A percentile compares a stretch with the other conserved stretches of the same genome.
Conservation (phyloP, 2,888 invertebrate genomes). For the Pristionchus mayeri region DNA sequence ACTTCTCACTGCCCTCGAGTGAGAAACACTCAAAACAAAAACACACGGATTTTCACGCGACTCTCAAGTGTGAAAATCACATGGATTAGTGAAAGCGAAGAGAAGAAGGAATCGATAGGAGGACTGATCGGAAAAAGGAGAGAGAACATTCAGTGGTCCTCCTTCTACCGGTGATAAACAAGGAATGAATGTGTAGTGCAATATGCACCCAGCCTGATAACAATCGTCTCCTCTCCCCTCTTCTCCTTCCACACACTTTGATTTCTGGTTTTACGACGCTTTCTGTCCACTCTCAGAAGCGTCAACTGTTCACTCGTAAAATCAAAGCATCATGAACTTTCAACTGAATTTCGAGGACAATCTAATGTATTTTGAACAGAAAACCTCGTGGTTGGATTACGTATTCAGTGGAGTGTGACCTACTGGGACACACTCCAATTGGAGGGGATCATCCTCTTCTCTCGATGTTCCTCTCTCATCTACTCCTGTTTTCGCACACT, state of each 20-base stretch:
- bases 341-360: too few relatives aligned
- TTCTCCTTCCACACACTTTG: neutral
- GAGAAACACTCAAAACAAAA: neutral
- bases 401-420: neutral
- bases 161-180: neutral
- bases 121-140: neutral
- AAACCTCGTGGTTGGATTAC: too few relatives aligned
- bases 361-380: too few relatives aligned
- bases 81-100: neutral
- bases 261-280: neutral
- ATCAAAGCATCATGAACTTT: too few relatives aligned
- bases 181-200: neutral
- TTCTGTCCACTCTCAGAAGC: neutral
- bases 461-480: neutral
- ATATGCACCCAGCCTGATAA: slow-evolving; percentile 8
- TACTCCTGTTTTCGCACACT: neutral
- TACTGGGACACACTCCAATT: slow-evolving; percentile 1
- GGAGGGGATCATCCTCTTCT: neutral
- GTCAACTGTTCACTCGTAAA: too few relatives aligned
- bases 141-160: neutral
- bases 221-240: neutral
- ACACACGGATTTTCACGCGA: neutral
- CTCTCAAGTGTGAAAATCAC: neutral
- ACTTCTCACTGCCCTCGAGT: neutral
- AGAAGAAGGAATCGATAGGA: neutral